phyloP scores from a whole-genome alignment of 2,113 vertebrate genomes.

The Macrotis lagotis region DNA sequence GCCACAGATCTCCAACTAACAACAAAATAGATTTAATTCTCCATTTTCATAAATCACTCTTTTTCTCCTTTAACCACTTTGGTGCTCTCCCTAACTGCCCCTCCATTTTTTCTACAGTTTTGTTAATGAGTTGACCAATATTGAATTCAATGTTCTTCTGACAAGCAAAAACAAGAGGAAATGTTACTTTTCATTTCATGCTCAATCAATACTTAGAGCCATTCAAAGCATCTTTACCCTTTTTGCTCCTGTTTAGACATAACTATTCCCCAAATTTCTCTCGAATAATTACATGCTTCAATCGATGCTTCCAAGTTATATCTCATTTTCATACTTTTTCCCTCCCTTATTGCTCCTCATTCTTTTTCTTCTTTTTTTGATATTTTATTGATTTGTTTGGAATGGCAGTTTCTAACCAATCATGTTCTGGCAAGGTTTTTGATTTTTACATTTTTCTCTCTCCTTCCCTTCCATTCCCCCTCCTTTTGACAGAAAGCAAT shows the following conservation, averaged over 20 bases:
- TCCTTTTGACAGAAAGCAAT: too few species aligned
- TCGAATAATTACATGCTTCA: neutral
- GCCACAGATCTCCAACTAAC: neutral
- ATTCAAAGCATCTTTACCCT: neutral
- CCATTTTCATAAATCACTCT: neutral
- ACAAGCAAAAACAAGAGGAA: neutral
- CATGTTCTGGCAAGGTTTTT: too few species aligned
- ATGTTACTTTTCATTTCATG: constrained; percentile 10
- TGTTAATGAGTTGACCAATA: neutral
- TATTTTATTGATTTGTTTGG: too few species aligned
- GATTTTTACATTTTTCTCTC: too few species aligned
- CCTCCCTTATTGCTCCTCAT: too few species aligned
- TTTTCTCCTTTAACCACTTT: neutral
- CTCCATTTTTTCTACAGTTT: neutral
- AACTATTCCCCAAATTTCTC: neutral
- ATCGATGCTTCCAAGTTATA: constrained; percentile 10
- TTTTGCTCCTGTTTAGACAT: constrained; percentile 16
- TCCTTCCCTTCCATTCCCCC: too few species aligned
- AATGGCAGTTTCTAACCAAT: too few species aligned
- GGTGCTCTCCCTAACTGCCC: neutral
- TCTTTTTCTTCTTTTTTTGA: too few species aligned
- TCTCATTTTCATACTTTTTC: neutral
- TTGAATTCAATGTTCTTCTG: neutral
- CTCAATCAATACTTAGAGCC: neutral
- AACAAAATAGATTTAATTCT: neutral